Percentiles rank a stretch among this genome's conserved stretches.
These are phyloP conservation scores for Cairina moschata DNA, from an alignment of 2,113 vertebrate species.

Conservation along the genomic window DNA sequence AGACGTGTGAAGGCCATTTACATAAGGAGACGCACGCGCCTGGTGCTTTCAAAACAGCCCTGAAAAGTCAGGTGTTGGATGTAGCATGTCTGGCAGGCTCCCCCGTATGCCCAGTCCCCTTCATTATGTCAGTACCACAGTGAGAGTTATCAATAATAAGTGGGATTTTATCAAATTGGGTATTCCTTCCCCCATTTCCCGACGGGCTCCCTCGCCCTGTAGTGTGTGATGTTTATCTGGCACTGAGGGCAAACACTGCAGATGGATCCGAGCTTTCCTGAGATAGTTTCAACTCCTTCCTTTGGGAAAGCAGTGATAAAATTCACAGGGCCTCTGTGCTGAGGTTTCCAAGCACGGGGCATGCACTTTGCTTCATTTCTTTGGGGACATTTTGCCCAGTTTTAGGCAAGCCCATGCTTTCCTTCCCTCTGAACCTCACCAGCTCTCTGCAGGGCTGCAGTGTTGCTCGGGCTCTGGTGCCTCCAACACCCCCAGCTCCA, in stretches of 20 bases:
- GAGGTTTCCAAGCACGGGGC: fast-evolving
- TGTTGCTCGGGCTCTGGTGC: not conserved
- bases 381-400: not conserved
- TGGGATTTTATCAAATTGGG: not conserved
- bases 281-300: not conserved
- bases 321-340: fast-evolving
- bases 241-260: not conserved
- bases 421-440: not conserved
- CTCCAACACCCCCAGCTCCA: fast-evolving
- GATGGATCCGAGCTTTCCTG: too few relatives aligned
- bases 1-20: not conserved
- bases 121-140: not conserved
- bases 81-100: not conserved
- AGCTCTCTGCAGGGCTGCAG: fast-evolving
- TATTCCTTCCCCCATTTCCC: not conserved
- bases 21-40: fast-evolving
- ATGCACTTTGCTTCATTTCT: not conserved
- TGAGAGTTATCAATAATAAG: not conserved
- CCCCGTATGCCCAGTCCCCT: not conserved
- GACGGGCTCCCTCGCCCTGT: not conserved
- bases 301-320: not conserved
- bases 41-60: not conserved
- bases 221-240: too few relatives aligned
- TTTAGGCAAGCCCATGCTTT: not conserved
- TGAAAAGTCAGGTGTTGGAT: not conserved